A percentile compares a stretch with the other conserved stretches of the same genome.
Conservation (phyloP, 2,888 invertebrate species). For the Neoitamus cyanurus region DNA sequence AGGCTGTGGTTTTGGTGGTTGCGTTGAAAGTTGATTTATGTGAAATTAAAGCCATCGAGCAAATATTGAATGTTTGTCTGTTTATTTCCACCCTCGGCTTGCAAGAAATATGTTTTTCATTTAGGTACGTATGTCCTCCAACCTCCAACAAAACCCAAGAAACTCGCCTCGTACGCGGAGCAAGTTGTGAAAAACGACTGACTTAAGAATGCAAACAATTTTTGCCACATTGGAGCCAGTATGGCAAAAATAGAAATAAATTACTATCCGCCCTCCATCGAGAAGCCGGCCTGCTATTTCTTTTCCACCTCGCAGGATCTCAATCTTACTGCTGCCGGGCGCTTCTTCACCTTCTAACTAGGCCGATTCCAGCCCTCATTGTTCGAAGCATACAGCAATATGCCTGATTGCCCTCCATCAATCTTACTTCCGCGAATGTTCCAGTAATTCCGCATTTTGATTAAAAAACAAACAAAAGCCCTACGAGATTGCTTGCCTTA, state of each 20-base stretch:
- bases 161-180: neutral
- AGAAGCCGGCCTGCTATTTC: neutral
- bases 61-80: constrained; percentile 49
- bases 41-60: constrained; percentile 49
- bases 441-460: neutral
- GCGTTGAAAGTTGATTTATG: constrained; percentile 48
- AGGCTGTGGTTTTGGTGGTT: constrained; percentile 16
- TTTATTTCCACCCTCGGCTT: constrained; percentile 7
- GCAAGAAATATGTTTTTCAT: constrained; percentile 23
- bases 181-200: neutral
- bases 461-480: neutral
- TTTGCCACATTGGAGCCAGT: neutral
- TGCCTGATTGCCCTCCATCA: neutral
- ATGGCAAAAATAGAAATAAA: neutral
- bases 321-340: neutral
- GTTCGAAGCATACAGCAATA: neutral
- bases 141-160: neutral
- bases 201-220: constrained; percentile 3
- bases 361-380: neutral
- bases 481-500: neutral
- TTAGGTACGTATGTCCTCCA: neutral
- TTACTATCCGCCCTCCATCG: neutral
- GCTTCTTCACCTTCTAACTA: neutral
- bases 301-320: neutral
- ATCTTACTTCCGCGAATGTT: constrained; percentile 1